These are phyloP conservation scores for Helogale parvula DNA, from an alignment of 2,113 vertebrate genomes.

Conservation along the genomic window DNA sequence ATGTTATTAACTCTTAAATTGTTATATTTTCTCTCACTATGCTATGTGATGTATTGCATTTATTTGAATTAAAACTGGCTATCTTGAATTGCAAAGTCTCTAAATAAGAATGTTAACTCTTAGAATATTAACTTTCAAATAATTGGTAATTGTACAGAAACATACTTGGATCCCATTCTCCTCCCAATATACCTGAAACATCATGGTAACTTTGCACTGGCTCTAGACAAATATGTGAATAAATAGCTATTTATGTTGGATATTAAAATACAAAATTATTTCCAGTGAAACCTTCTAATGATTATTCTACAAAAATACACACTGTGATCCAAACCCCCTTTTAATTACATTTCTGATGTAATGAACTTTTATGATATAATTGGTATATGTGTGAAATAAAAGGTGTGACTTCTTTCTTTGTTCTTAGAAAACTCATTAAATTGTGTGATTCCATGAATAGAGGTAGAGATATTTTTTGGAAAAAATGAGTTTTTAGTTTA, in stretches of 20 bases:
- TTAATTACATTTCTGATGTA: background rate
- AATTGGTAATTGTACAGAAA: background rate
- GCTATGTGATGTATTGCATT: background rate
- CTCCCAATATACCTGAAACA: background rate
- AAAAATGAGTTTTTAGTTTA: conserved; percentile 39
- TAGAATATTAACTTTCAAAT: conserved; percentile 27
- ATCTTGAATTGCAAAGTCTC: background rate
- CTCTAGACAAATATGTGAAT: background rate
- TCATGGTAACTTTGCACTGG: background rate
- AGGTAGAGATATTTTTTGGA: background rate
- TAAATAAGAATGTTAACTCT: background rate
- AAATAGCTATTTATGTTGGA: background rate
- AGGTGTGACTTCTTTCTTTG: background rate
- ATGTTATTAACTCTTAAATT: background rate
- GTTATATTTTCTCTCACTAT: background rate
- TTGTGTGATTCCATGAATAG: background rate
- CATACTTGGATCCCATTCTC: background rate
- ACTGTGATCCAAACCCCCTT: background rate
- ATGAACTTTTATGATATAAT: conserved; percentile 8
- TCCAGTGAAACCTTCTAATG: background rate
- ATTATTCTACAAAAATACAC: conserved; percentile 36
- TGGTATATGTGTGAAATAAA: conserved; percentile 35
- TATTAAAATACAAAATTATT: conserved; percentile 21
- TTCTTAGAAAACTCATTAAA: conserved; percentile 54
- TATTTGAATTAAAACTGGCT: background rate